These are phyloP conservation scores for Thymelicus sylvestris DNA, from an alignment of 2,888 invertebrate genomes.

Conservation along the genomic window DNA sequence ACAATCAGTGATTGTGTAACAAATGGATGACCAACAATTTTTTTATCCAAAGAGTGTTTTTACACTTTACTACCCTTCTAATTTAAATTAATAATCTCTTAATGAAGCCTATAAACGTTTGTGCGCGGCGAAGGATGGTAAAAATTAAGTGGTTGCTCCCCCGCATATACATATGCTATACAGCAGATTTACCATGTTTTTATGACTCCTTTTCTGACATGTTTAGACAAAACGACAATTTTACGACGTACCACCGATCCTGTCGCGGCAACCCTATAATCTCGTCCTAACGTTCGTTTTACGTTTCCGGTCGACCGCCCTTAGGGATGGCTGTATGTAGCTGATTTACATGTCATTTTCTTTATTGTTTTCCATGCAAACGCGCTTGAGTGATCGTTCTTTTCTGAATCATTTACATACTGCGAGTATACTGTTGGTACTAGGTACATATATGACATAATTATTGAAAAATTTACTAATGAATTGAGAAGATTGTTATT, in stretches of 20 bases:
- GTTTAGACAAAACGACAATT: constrained; percentile 23
- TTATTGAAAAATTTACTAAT: too few species aligned
- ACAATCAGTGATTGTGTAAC: too few species aligned
- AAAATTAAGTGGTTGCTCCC: constrained; percentile 2
- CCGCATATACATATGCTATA: not conserved
- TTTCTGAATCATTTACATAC: not conserved
- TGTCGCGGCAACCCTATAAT: constrained; percentile 22
- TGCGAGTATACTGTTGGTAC: not conserved
- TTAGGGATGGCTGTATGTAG: constrained; percentile 14
- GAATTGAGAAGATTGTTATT: too few species aligned
- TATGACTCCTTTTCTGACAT: constrained; percentile 17
- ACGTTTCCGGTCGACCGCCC: constrained; percentile 31
- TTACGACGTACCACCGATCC: constrained; percentile 34
- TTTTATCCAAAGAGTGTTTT: too few species aligned
- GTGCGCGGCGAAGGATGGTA: not conserved
- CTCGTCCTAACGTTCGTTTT: constrained; percentile 23
- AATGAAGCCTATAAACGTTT: not conserved
- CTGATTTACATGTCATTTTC: constrained; percentile 25
- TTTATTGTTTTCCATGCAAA: not conserved
- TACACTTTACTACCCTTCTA: too few species aligned
- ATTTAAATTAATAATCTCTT: too few species aligned
- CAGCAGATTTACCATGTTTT: constrained; percentile 16
- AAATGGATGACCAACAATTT: too few species aligned
- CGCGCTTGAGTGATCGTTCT: not conserved
- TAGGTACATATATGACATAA: too few species aligned